phyloP scores from a whole-genome alignment of 2,888 invertebrate species.

The Germaria angustata region DNA sequence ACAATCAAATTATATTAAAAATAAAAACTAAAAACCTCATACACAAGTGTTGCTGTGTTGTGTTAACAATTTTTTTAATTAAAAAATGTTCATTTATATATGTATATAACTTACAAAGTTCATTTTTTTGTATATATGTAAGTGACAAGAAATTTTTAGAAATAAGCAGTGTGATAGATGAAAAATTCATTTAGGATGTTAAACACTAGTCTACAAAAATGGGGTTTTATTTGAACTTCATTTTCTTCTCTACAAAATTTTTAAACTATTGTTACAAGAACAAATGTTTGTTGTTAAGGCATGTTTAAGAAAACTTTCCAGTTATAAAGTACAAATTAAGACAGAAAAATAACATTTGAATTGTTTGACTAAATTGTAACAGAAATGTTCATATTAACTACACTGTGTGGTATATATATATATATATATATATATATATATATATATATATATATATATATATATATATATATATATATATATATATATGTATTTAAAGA shows the following conservation, averaged over 20 bases:
- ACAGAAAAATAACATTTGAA: not conserved
- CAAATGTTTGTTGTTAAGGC: no score
- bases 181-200: not conserved
- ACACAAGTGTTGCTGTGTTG: not conserved
- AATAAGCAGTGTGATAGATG: not conserved
- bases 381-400: not conserved
- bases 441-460: no score
- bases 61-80: not conserved
- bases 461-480: no score
- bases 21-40: not conserved
- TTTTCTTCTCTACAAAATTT: not conserved
- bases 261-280: not conserved
- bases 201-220: not conserved
- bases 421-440: no score
- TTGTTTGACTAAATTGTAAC: not conserved
- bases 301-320: not conserved
- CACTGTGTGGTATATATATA: no score
- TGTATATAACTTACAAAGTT: slow-evolving; percentile 1
- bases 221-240: not conserved
- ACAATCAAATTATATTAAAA: not conserved
- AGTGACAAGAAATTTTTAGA: not conserved
- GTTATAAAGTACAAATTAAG: not conserved
- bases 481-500: no score
- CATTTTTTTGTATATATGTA: not conserved
- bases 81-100: not conserved